Percentiles rank a stretch among this genome's conserved stretches.
Evolutionary conservation across 2,797 vertebrate genomes (phyloP).

Genomic region (Tragopan temminckii): DNA sequence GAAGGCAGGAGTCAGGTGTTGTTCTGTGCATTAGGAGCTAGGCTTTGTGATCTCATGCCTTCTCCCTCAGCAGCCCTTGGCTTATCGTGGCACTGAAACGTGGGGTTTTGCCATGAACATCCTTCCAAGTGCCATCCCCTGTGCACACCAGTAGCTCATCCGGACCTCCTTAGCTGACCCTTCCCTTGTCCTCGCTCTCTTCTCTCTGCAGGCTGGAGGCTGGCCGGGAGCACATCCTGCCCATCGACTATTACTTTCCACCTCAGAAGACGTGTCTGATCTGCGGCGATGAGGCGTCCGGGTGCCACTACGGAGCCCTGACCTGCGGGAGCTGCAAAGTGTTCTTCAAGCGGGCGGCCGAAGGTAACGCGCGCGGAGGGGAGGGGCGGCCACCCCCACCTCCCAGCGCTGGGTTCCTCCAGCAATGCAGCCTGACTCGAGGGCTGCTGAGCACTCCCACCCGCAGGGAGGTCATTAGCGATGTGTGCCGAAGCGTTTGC

Average conservation of each 20-base stretch:
- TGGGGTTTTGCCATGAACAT: background rate
- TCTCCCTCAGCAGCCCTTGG: background rate
- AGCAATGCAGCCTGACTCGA: background rate
- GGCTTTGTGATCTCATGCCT: background rate
- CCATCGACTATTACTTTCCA: slow-evolving; percentile 97
- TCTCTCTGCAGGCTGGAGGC: slow-evolving; percentile 85
- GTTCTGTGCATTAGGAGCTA: accelerated
- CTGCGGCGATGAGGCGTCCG: slow-evolving; percentile 97
- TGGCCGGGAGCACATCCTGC: slow-evolving; percentile 89
- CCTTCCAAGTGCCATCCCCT: accelerated
- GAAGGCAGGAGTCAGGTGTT: accelerated
- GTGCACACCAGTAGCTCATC: accelerated
- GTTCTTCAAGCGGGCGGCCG: slow-evolving; percentile 98
- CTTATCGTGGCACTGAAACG: accelerated
- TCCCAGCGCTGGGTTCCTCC: background rate
- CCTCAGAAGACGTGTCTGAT: slow-evolving; percentile 96
- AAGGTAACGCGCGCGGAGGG: slow-evolving; percentile 85
- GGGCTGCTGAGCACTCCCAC: background rate
- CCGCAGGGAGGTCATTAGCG: background rate
- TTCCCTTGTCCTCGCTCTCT: background rate
- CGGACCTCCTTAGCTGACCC: background rate
- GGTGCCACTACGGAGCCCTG: slow-evolving; percentile 97
- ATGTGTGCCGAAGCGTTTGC: background rate
- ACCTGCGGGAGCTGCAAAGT: slow-evolving; percentile 99
- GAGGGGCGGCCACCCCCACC: background rate